Base-by-base conservation (phyloP, 2,113 vertebrate genomes). In the Strigops habroptila region DNA sequence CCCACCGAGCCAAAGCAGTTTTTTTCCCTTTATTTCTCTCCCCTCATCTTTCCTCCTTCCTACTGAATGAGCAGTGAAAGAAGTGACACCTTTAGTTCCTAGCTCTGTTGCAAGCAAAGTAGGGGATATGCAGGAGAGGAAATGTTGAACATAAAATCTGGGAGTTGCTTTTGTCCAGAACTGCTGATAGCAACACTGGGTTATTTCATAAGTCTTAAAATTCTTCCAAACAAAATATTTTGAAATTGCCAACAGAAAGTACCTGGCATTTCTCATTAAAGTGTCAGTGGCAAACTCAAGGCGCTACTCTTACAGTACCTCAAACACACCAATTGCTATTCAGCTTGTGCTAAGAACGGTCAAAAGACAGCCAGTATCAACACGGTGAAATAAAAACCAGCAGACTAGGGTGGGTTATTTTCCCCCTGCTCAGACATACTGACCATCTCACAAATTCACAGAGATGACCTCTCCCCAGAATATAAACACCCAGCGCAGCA, bases 211-310 rank as follows among this genome's bases (percentile, higher is more conserved):
- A 33, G 39, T 33, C 70, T 71, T 73, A 51, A 78, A 82, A 87
- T 68, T 65, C 25, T 89, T 89, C 67, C 67, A 89, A 89, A 79
- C 27, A 91, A 95, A 86, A 74, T 65, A 74, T 65, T 90, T 82
- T 73, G 5, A 90, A 91, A 69, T 63, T 77, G 79, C 24, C n/a
- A 85, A 37, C 18, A 76, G 71, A 80, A 91, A 52, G n/a, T 53
- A 6, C 46, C 68, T 41, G 28, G 73, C 28, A 82, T 35, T 82
- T 79, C 52, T 85, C 41, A 65, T 93, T 37, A 15, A 88, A 68
- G 12, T 24, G 59, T 69, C 63, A 39, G 49, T 39, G 49, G 41
- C 70, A 90, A 95, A 82, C 15, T 37, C 63, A 59, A 82, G 74
- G 43, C 1, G 0, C 48, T 46, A 41, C 46, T 78, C 12, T 51